Evolutionary conservation across 1,140 invertebrate species (phyloP).

Genomic region (Parapsyche elsis): DNA sequence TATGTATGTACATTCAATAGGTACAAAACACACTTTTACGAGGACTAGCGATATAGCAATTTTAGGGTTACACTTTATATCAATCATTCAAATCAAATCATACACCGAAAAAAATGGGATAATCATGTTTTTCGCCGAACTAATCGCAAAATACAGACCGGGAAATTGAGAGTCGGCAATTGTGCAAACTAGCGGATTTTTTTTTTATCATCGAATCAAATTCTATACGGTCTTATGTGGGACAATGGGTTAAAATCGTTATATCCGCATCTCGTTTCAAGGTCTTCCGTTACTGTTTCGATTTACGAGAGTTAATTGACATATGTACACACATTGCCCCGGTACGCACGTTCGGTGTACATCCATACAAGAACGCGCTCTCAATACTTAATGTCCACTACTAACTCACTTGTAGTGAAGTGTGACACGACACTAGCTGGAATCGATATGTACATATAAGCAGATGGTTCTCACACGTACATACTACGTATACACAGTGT

Average conservation of each 20-base stretch:
- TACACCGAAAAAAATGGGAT: too few relatives aligned
- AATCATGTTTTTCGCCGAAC: too few relatives aligned
- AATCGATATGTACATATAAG: background rate
- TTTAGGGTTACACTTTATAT: too few relatives aligned
- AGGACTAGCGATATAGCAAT: too few relatives aligned
- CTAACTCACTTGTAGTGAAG: background rate
- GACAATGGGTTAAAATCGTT: background rate
- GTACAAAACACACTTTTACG: too few relatives aligned
- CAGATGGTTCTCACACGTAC: too few relatives aligned
- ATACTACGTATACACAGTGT: too few relatives aligned
- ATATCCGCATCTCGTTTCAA: background rate
- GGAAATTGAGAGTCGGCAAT: background rate
- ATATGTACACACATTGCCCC: background rate
- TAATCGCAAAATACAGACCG: too few relatives aligned
- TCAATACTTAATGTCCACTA: slow-evolving; percentile 25
- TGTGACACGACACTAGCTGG: background rate
- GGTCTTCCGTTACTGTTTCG: slow-evolving; percentile 15
- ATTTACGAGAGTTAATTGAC: background rate
- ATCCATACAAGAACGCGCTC: background rate
- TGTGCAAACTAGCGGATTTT: background rate
- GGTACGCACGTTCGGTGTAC: background rate
- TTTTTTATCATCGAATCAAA: background rate
- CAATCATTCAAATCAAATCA: too few relatives aligned
- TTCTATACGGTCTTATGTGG: background rate
- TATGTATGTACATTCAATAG: too few relatives aligned